These are phyloP conservation scores for Esox niger DNA, from an alignment of 2,113 vertebrate genomes.

Conservation along the genomic window DNA sequence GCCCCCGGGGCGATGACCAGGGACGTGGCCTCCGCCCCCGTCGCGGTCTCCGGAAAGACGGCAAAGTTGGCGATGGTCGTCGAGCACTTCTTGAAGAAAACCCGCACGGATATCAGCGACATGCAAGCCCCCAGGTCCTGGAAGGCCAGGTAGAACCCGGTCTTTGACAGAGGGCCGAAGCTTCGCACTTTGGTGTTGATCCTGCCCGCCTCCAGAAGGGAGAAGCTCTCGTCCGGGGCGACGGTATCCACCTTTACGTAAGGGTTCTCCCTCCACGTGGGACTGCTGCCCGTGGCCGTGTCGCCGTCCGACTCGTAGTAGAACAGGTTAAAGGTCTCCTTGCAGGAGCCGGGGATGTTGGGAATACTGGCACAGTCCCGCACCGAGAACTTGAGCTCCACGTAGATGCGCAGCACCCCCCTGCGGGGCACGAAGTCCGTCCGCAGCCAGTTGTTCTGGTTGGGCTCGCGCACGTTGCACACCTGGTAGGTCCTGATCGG, in stretches of 20 bases:
- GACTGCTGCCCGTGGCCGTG: constrained; percentile 84
- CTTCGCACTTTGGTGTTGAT: constrained; percentile 98
- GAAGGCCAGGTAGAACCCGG: constrained; percentile 96
- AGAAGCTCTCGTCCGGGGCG: constrained; percentile 96
- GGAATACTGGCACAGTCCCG: constrained; percentile 97
- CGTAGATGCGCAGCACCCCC: constrained; percentile 90
- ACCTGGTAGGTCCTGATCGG: constrained; percentile 99
- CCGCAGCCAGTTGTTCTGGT: constrained; percentile 99
- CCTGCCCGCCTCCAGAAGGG: constrained; percentile 84
- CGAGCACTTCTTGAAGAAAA: constrained; percentile 98
- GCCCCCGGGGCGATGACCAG: constrained; percentile 92
- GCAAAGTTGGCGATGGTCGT: constrained; percentile 94
- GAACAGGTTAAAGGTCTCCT: constrained; percentile 99
- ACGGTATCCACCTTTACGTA: constrained; percentile 99
- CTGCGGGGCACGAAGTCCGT: constrained; percentile 89
- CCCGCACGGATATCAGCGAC: constrained; percentile 94
- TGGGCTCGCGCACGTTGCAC: constrained; percentile 88
- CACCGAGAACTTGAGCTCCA: constrained; percentile 97
- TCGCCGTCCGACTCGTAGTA: constrained; percentile 94
- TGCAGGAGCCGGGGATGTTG: constrained; percentile 97
- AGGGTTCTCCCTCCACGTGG: constrained; percentile 97
- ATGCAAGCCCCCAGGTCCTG: constrained; percentile 97
- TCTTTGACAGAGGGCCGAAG: constrained; percentile 94
- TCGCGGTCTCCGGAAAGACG: constrained; percentile 93
- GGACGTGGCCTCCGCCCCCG: constrained; percentile 92